phyloP scores from a whole-genome alignment of 2,888 invertebrate species.

The Ormyrus thymus region DNA sequence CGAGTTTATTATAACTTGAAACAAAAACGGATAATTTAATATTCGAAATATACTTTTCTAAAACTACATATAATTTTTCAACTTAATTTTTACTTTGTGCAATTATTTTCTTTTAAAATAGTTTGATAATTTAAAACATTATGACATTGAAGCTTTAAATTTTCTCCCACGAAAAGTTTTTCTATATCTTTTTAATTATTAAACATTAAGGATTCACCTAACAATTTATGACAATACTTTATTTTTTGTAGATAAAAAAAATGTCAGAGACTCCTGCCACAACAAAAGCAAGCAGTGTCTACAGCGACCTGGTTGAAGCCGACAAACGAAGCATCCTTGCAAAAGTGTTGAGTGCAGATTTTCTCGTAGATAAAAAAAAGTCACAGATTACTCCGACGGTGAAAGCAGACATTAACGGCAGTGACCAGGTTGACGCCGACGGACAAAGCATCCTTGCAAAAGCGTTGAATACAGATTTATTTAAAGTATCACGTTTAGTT shows the following conservation, averaged over 20 bases:
- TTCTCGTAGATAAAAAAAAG: background rate
- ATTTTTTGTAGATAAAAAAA: background rate
- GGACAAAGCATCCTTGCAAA: conserved; percentile 25
- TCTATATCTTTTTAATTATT: no score
- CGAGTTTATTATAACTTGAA: no score
- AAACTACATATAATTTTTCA: no score
- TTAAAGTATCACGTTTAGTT: background rate
- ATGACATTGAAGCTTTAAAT: no score
- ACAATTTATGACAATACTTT: no score
- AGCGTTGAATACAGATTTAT: background rate
- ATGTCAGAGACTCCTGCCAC: conserved; percentile 4
- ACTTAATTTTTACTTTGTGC: no score
- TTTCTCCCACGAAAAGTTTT: no score
- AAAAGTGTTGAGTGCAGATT: background rate
- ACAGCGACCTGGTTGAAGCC: conserved; percentile 10
- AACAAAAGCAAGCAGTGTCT: background rate
- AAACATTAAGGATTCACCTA: no score
- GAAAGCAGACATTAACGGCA: background rate
- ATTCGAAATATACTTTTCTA: no score
- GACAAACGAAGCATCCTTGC: conserved; percentile 38
- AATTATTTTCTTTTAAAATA: no score
- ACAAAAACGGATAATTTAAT: no score
- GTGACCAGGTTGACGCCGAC: conserved; percentile 23
- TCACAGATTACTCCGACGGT: background rate
- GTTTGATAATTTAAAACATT: no score